phyloP scores from a whole-genome alignment of 2,797 vertebrate genomes.

The Semotilus atromaculatus region DNA sequence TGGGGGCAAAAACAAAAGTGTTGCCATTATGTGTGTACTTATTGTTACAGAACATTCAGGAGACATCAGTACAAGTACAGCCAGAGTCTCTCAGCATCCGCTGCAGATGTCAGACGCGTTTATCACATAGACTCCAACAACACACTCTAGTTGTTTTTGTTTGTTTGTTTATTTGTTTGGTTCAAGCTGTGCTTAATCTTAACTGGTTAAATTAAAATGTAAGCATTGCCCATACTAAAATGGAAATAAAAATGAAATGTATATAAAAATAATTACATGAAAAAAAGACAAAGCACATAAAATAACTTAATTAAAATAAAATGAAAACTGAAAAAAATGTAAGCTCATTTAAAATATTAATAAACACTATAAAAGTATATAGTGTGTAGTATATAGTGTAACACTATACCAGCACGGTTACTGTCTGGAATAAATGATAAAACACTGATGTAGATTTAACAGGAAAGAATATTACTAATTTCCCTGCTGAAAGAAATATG shows the following conservation, averaged over 20 bases:
- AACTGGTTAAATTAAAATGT: too few relatives aligned
- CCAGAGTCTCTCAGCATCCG: neutral
- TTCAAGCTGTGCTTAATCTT: neutral
- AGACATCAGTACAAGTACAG: neutral
- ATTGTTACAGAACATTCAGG: neutral
- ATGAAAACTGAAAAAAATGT: neutral
- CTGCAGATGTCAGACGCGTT: neutral
- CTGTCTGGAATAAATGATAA: neutral
- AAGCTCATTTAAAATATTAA: too few relatives aligned
- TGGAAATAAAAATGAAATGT: too few relatives aligned
- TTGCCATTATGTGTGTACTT: neutral
- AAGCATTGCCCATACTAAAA: too few relatives aligned
- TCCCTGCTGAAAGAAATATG: too few relatives aligned
- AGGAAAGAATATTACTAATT: too few relatives aligned
- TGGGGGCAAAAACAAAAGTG: too few relatives aligned
- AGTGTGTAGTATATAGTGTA: too few relatives aligned
- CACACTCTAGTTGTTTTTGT: neutral
- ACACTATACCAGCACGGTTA: neutral
- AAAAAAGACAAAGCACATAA: too few relatives aligned
- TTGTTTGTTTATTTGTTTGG: slow-evolving; percentile 5
- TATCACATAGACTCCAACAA: neutral
- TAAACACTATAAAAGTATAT: too few relatives aligned
- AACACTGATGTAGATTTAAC: neutral
- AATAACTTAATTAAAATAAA: too few relatives aligned
- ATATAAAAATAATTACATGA: too few relatives aligned